These are phyloP conservation scores for Cydia amplana DNA, from an alignment of 1,140 invertebrate species.

Conservation along the genomic window DNA sequence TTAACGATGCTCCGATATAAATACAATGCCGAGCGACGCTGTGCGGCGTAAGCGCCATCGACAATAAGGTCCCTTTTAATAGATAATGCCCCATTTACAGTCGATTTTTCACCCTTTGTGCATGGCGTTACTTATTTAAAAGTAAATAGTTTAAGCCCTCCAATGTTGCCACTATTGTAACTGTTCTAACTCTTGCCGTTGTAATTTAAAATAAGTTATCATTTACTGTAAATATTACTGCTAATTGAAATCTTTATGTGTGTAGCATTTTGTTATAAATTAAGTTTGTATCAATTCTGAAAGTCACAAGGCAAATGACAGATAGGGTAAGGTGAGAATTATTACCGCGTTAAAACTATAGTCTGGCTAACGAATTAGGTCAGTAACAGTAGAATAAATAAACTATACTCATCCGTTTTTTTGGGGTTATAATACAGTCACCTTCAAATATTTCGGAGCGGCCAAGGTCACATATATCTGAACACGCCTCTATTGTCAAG, in stretches of 20 bases:
- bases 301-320: not conserved
- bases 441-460: too few relatives aligned
- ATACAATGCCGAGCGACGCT: too few relatives aligned
- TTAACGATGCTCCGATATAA: too few relatives aligned
- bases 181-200: not conserved
- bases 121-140: not conserved
- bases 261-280: not conserved
- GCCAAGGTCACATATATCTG: too few relatives aligned
- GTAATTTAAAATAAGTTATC: not conserved
- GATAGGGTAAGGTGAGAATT: too few relatives aligned
- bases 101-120: too few relatives aligned
- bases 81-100: too few relatives aligned
- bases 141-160: not conserved
- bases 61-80: too few relatives aligned
- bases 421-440: too few relatives aligned
- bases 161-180: conserved; percentile 13
- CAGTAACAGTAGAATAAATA: not conserved
- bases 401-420: not conserved
- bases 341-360: too few relatives aligned
- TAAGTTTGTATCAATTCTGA: not conserved
- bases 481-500: too few relatives aligned
- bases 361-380: not conserved
- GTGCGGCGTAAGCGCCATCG: too few relatives aligned
- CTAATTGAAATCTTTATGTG: not conserved
- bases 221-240: not conserved